Evolutionary conservation across 2,113 vertebrate genomes (phyloP), one percentile per base, ranked within the genome.

Genomic region (Strix aluco): DNA sequence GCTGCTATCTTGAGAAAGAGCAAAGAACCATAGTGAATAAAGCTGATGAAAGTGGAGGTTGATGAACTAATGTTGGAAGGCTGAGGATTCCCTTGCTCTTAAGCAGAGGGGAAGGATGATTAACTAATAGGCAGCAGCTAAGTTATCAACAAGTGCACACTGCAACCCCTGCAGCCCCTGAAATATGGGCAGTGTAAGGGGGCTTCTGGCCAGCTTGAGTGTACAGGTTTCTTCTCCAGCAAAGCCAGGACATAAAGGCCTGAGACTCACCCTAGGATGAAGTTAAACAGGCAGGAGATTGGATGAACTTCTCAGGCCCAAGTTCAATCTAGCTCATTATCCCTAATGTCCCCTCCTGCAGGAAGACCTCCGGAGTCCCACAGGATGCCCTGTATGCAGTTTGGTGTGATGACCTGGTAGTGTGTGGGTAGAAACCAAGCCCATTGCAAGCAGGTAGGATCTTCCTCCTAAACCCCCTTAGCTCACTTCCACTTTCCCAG

Each of bases 291-390:
- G 55, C 34, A 62, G 42, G 34, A 84, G 34, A 29, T 9, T 93
- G 74, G 52, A 72, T 81, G 29, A 73, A 58, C 27, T 67, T 15
- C 42, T 78, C 6, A 3, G 72, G 55, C 27, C 21, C 44, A 42
- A 66, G 40, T 55, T 84, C 42, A 91, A 42, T 22, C n/a, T 54
- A 78, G 36, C 13, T 92, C 51, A 25, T 66, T 62, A 44, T 40
- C 49, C 34, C 47, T 55, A 34, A 47, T 3, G n/a, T n/a, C 29
- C 32, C 26, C 32, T 66, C 10, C 79, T 22, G 30, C 0, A 0
- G 29, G 26, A 84, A 44, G 77, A 52, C 23, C 44, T 51, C 34
- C 44, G n/a, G 10, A 87, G 42, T 17, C 46, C 22, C 78, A 54
- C 32, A 12, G 4, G 55, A 47, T 21, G 19, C 42, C 38, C 51